Evolutionary conservation across 2,113 vertebrate genomes (phyloP), one percentile per base, ranked within the genome.

Genomic region (Chloebia gouldiae): DNA sequence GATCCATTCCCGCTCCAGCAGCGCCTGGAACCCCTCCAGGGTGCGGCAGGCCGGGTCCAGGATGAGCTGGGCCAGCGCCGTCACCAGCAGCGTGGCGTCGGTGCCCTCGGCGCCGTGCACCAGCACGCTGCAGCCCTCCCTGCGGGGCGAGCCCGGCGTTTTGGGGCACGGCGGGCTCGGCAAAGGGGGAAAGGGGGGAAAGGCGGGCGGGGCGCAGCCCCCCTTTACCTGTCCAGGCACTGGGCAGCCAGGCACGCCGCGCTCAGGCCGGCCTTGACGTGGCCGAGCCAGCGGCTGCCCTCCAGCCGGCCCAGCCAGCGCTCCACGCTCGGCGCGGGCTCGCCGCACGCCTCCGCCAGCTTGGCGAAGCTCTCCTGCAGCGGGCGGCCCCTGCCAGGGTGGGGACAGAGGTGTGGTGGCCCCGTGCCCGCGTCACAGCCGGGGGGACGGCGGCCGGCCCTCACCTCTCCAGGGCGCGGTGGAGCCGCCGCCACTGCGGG

Each of bases 1-100:
- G n/a, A 99, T 96, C 99, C 98, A 99, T 45, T 99, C 99, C 50
- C 97, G 93, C 84, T 99, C 98, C 86, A 99, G 96, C 88, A 99
- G 97, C n/a, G 72, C 97, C 96, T 98, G 98, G 97, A 99, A 99
- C 5, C 99, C 99, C 33, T 19, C 30, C 75, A 98, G 93, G 1
- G 98, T 99, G 65, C 98, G 97, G 93, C 98, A 98, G 42, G 89
- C 45, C 0, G 98, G 98, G 49, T 99, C 98, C 96, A 99, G 97
- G 95, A 99, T 99, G 69, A 99, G 92, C 93, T 99, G 98, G 9
- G 98, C 98, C 92, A 99, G 92, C 30, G 98, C 98, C 2, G 98
- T 99, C 92, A 99, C 97, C 79, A 99, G 97, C 95, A 99, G 94
- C 2, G 98, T 98, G 23, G 92, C 97, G 81, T 99, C 98, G 0